Conservation (phyloP, 1,140 invertebrate species). For the Drosophila jambulina region DNA sequence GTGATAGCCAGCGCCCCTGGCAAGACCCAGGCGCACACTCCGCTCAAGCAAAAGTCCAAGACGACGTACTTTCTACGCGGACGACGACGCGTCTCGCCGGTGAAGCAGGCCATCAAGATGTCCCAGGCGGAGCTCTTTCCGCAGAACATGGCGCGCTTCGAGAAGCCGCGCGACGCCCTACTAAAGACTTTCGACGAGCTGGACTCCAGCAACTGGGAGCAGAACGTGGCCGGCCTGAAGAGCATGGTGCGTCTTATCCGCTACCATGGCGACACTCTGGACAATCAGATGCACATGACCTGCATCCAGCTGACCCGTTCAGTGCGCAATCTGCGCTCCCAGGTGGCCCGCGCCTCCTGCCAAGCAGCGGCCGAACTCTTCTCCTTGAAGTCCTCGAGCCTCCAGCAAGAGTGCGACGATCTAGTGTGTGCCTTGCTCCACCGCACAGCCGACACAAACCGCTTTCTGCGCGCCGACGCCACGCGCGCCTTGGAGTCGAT, state of each 20-base stretch:
- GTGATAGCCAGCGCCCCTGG: conserved; percentile 34
- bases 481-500: conserved; percentile 92
- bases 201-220: conserved; percentile 93
- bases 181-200: conserved; percentile 89
- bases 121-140: conserved; percentile 76
- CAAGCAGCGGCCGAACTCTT: conserved; percentile 92
- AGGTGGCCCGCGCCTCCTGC: conserved; percentile 95
- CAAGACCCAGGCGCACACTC: conserved; percentile 52
- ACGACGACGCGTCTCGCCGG: conserved; percentile 73
- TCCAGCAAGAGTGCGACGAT: conserved; percentile 96
- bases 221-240: conserved; percentile 91
- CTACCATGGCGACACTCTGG: conserved; percentile 89
- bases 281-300: conserved; percentile 88
- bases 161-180: conserved; percentile 88
- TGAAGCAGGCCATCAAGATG: conserved; percentile 78
- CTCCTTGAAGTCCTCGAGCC: conserved; percentile 88
- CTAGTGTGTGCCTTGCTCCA: conserved; percentile 92
- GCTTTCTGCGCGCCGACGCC: conserved; percentile 95
- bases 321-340: conserved; percentile 94
- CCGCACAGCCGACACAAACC: conserved; percentile 96
- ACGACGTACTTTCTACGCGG: conserved; percentile 66
- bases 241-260: conserved; percentile 90
- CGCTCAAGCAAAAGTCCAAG: conserved; percentile 76
- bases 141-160: conserved; percentile 75
- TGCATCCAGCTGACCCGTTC: conserved; percentile 91